Percentiles rank a stretch among this genome's conserved stretches.
phyloP scores from a whole-genome alignment of 2,888 invertebrate genomes.

The Drosophila neonasuta region DNA sequence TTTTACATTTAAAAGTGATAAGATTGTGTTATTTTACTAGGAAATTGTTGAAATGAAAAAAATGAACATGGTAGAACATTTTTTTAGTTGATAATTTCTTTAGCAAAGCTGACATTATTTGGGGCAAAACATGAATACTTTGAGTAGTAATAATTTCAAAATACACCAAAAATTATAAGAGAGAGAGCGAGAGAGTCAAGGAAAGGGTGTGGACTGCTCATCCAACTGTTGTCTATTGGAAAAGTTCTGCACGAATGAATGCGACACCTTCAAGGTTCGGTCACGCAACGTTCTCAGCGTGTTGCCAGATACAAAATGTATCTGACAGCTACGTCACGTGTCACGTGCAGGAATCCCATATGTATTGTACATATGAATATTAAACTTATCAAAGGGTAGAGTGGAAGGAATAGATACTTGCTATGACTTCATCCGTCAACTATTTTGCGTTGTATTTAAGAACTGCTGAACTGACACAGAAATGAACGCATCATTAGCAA shows the following conservation, averaged over 20 bases:
- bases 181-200: neutral
- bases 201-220: slow-evolving; percentile 17
- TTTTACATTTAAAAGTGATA: neutral
- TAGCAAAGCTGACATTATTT: neutral
- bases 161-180: neutral
- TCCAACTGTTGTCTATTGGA: slow-evolving; percentile 61
- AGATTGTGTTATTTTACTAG: neutral
- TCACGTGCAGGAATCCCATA: slow-evolving; percentile 67
- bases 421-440: slow-evolving; percentile 64
- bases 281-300: slow-evolving; percentile 60
- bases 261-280: slow-evolving; percentile 63
- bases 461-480: slow-evolving; percentile 46
- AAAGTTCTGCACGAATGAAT: slow-evolving; percentile 71
- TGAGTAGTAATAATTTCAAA: neutral
- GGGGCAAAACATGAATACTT: neutral
- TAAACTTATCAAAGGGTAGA: slow-evolving; percentile 2
- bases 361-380: slow-evolving; percentile 23
- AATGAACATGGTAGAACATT: neutral
- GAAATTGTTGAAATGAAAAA: neutral
- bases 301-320: slow-evolving; percentile 23
- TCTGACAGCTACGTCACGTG: slow-evolving; percentile 60
- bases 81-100: neutral
- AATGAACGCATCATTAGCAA: slow-evolving; percentile 70
- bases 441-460: slow-evolving; percentile 16
- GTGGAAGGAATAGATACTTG: slow-evolving; percentile 12